A percentile compares a stretch with the other conserved stretches of the same genome.
These are phyloP conservation scores for Lepidocyrtinus sp. DNA, from an alignment of 2,888 invertebrate species.

Conservation along the genomic window DNA sequence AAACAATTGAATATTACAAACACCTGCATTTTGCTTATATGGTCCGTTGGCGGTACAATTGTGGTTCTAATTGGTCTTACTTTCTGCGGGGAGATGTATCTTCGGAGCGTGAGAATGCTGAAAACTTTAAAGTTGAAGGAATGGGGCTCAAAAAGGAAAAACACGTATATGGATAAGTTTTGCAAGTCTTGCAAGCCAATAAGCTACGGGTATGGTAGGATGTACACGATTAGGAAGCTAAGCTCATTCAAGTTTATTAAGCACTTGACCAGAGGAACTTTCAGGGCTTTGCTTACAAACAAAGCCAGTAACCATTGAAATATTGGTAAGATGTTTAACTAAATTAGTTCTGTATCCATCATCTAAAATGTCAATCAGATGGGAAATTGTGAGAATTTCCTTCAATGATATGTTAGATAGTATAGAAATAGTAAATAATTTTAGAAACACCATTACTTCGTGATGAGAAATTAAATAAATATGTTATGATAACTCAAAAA, in stretches of 20 bases:
- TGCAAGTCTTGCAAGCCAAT: conserved; percentile 33
- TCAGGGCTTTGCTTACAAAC: conserved; percentile 21
- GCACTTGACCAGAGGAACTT: conserved; percentile 23
- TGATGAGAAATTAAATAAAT: no score
- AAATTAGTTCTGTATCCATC: no score
- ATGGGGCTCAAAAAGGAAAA: conserved; percentile 20
- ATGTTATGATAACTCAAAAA: no score
- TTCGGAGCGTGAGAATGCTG: neutral
- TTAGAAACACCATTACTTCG: no score
- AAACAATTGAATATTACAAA: conserved; percentile 17
- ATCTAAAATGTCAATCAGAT: no score
- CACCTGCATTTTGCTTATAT: neutral
- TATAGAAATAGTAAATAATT: no score
- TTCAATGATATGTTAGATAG: no score
- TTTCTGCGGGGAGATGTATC: conserved; percentile 34
- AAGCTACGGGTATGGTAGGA: conserved; percentile 40
- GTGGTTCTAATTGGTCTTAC: neutral
- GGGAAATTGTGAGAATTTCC: no score
- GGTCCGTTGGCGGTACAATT: conserved; percentile 16
- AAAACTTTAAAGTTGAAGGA: conserved; percentile 8
- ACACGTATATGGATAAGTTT: conserved; percentile 29
- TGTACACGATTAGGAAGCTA: conserved; percentile 32
- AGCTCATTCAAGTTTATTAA: conserved; percentile 24
- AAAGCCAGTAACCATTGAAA: no score
- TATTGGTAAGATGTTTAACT: no score